Evolutionary conservation across 2,797 vertebrate species (phyloP), one percentile per base, ranked within the genome.

Genomic region (Darevskia mixta): DNA sequence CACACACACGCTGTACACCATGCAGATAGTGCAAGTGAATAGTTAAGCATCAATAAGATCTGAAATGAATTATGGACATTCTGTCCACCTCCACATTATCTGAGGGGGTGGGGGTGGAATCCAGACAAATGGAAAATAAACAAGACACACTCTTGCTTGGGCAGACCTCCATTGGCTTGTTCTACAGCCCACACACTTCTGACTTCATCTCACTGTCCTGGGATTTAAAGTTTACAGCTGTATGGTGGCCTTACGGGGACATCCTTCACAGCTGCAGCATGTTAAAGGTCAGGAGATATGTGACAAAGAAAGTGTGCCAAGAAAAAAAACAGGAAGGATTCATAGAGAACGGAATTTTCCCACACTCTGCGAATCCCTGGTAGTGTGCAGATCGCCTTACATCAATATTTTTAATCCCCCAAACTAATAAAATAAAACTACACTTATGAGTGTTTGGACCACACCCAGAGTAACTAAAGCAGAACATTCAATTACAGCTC

Each of bases 261-360:
- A 77, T n/a, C 23, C 79, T 43, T 77, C 72, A 55, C 86, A 87
- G 86, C 80, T 87, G 86, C 76, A 29, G 77, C 35, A 43, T 78
- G 41, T 86, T 86, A 86, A 86, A 89, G 79, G 43, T 82, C 69
- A 82, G 27, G 43, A 32, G 32, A 76, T 85, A 43, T 55, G 77
- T 29, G 61, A 71, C 78, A 75, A 86, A 76, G 43, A 76, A 85
- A 81, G 27, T n/a, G 66, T 27, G 35, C 32, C 41, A 76, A 49
- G 71, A 76, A 43, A 58, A 81, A 55, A 89, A 89, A 66, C 83
- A 82, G 88, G 61, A 76, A 69, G 71, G 61, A 41, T 81, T 76
- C 32, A 20, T 49, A n/a, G 71, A 25, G 27, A 89, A 75, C 8
- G 76, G 78, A 85, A 89, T 32, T 76, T 81, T 81, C 43, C 83